Percentiles rank a stretch among this genome's conserved stretches.
phyloP scores from a whole-genome alignment of 2,888 invertebrate genomes.

The Agrilus biguttatus region DNA sequence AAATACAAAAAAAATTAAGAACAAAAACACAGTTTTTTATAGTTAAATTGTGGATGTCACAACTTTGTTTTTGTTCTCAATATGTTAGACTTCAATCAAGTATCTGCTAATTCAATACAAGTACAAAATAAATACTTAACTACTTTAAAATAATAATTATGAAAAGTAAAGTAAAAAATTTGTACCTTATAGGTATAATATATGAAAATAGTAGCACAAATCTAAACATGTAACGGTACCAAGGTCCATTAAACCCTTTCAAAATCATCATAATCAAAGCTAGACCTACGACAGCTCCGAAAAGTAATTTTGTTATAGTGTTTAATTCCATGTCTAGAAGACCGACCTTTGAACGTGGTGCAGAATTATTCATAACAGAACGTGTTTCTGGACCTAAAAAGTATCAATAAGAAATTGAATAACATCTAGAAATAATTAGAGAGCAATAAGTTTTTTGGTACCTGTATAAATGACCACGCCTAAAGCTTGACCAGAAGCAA shows the following conservation, averaged over 20 bases:
- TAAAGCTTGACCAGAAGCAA: conserved; percentile 91
- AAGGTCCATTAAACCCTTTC: conserved; percentile 92
- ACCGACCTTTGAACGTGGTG: conserved; percentile 91
- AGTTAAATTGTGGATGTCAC: too few species aligned
- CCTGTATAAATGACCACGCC: conserved; percentile 92
- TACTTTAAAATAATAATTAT: too few species aligned
- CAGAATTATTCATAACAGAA: conserved; percentile 97
- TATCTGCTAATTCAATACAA: too few species aligned
- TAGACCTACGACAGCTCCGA: conserved; percentile 77
- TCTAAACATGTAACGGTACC: conserved; percentile 93
- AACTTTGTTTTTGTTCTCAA: too few species aligned
- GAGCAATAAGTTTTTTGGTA: conserved; percentile 14
- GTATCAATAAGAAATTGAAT: background rate
- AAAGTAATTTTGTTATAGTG: conserved; percentile 88
- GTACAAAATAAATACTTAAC: too few species aligned
- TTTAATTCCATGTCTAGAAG: conserved; percentile 92
- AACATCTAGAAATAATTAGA: background rate
- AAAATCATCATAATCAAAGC: conserved; percentile 90
- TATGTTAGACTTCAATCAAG: too few species aligned
- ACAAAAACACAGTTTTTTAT: too few species aligned
- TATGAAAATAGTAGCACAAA: conserved; percentile 96
- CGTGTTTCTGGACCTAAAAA: conserved; percentile 76
- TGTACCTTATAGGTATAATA: conserved; percentile 91
- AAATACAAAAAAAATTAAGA: too few species aligned
- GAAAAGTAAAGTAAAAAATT: too few species aligned